A percentile compares a stretch with the other conserved stretches of the same genome.
phyloP scores from a whole-genome alignment of 2,113 vertebrate genomes.

The Sinocyclocheilus anshuiensis region DNA sequence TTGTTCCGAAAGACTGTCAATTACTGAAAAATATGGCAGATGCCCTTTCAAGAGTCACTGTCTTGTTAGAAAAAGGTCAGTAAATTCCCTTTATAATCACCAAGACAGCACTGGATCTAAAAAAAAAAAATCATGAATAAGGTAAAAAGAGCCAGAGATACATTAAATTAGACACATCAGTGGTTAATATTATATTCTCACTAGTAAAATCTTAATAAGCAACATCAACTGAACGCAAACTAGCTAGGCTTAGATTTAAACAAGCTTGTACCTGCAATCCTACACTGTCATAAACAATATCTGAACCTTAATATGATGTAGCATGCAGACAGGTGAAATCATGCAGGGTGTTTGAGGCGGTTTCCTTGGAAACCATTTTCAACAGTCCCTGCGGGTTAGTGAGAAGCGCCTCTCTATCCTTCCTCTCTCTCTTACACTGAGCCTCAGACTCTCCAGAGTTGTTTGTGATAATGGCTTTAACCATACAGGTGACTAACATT shows the following conservation, averaged over 20 bases:
- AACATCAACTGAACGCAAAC: background rate
- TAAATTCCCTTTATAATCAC: background rate
- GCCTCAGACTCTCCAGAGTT: background rate
- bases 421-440: background rate
- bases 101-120: background rate
- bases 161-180: background rate
- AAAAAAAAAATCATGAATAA: background rate
- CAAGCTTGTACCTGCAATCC: too few species aligned
- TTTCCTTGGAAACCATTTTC: slow-evolving; percentile 43
- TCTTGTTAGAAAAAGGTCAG: background rate
- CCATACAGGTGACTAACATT: background rate
- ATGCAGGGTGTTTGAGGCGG: background rate
- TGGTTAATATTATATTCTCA: background rate
- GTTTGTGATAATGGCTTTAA: background rate
- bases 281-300: background rate
- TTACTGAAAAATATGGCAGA: background rate
- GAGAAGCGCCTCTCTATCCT: background rate
- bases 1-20: background rate
- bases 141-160: background rate
- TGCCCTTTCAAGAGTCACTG: background rate
- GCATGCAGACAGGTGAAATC: background rate
- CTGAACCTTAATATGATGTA: background rate
- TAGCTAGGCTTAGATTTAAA: background rate
- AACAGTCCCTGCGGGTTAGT: background rate
- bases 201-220: background rate